These are phyloP conservation scores for Hirudo medicinalis DNA, from an alignment of 1,140 invertebrate species.

Conservation along the genomic window DNA sequence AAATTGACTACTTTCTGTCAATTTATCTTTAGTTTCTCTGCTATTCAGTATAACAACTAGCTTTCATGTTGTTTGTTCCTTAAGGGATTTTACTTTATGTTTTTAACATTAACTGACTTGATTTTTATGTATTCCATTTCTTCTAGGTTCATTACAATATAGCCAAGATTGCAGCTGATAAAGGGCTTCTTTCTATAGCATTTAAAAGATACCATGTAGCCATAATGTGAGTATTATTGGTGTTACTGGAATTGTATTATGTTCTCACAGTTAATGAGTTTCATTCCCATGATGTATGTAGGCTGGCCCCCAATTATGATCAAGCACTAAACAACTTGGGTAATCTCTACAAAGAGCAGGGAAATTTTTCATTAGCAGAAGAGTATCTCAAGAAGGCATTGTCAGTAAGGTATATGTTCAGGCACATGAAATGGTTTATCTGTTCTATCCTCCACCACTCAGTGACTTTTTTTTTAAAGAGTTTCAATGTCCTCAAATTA, in stretches of 20 bases:
- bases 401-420: conserved; percentile 49
- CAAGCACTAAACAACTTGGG: conserved; percentile 94
- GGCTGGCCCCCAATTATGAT: conserved; percentile 76
- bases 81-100: no score
- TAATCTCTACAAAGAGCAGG: conserved; percentile 71
- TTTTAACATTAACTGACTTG: no score
- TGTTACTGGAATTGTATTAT: background rate
- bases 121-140: no score
- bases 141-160: conserved; percentile 74
- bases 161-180: conserved; percentile 68
- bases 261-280: background rate
- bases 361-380: conserved; percentile 60
- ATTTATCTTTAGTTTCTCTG: no score
- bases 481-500: no score
- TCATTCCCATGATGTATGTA: conserved; percentile 30
- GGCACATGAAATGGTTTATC: no score
- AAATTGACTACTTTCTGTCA: no score
- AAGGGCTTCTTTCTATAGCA: conserved; percentile 54
- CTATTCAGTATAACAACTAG: no score
- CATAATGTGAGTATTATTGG: conserved; percentile 46
- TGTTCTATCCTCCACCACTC: no score
- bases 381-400: conserved; percentile 60
- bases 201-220: conserved; percentile 64
- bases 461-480: no score
- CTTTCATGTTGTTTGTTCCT: no score